Conservation (phyloP, 2,888 invertebrate genomes). For the Drosophila neonasuta region DNA sequence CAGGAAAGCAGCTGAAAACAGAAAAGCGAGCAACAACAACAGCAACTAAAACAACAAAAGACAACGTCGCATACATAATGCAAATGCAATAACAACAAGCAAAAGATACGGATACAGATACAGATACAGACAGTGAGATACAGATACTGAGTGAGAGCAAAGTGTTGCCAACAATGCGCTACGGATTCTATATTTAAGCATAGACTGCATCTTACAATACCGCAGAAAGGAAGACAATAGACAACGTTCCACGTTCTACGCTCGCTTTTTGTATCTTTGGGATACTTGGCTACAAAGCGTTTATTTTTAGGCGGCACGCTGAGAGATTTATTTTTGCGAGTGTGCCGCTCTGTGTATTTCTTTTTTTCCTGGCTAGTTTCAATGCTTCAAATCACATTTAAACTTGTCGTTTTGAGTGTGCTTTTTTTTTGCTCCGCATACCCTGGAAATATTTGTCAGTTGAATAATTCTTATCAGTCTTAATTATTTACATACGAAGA, state of each 20-base stretch:
- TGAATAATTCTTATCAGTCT: no score
- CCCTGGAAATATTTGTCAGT: slow-evolving; percentile 2
- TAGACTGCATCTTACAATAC: slow-evolving; percentile 44
- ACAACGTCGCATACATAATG: slow-evolving; percentile 24
- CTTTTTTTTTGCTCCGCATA: slow-evolving; percentile 13
- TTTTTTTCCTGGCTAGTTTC: slow-evolving; percentile 20
- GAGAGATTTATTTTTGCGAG: slow-evolving; percentile 15
- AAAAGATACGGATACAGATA: slow-evolving; percentile 1
- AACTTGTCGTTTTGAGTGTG: slow-evolving; percentile 34
- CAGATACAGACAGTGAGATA: slow-evolving; percentile 15
- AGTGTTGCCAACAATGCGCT: slow-evolving; percentile 29
- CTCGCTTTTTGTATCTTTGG: slow-evolving; percentile 19
- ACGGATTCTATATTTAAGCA: slow-evolving; percentile 61
- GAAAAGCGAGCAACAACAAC: slow-evolving; percentile 1
- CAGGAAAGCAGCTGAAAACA: slow-evolving; percentile 28
- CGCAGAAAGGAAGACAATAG: slow-evolving; percentile 43
- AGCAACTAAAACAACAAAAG: slow-evolving; percentile 1
- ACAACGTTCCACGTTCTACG: slow-evolving; percentile 13
- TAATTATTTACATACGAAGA: no score
- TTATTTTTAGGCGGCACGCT: slow-evolving; percentile 35
- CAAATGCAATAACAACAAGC: slow-evolving; percentile 42
- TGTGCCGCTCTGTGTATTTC: slow-evolving; percentile 9
- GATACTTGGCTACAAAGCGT: slow-evolving; percentile 24
- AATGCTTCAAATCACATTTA: slow-evolving; percentile 45
- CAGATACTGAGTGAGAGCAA: slow-evolving; percentile 4